Evolutionary conservation across 2,797 vertebrate genomes (phyloP).

Genomic region (Schizopygopsis malacanthus): DNA sequence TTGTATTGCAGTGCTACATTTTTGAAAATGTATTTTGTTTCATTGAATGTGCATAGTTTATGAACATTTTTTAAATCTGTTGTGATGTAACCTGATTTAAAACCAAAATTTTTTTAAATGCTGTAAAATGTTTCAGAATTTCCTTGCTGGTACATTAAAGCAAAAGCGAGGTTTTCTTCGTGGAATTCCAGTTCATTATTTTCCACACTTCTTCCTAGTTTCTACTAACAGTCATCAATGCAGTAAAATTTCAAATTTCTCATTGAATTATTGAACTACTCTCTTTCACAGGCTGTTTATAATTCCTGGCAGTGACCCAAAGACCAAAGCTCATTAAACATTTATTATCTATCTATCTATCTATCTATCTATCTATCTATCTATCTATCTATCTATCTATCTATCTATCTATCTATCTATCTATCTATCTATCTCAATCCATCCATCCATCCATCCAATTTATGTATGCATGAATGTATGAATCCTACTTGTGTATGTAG

Average conservation of each 20-base stretch:
- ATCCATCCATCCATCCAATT: not conserved
- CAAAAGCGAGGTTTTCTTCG: not conserved
- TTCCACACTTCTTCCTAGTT: not conserved
- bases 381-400: not conserved
- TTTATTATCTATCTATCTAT: not conserved
- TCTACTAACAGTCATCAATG: not conserved
- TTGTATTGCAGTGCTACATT: not conserved
- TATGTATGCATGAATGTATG: not conserved
- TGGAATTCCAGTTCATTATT: not conserved
- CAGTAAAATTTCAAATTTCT: constrained; percentile 19
- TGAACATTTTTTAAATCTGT: too few species aligned
- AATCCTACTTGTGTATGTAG: not conserved
- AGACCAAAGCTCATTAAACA: constrained; percentile 56
- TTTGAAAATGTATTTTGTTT: not conserved
- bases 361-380: not conserved
- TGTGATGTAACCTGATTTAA: not conserved
- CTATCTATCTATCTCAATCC: not conserved
- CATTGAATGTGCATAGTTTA: not conserved
- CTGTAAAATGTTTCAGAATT: not conserved
- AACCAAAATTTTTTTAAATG: not conserved
- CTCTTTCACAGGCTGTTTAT: constrained; percentile 10
- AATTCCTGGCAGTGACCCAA: constrained; percentile 66
- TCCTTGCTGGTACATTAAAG: not conserved
- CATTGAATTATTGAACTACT: constrained; percentile 50
- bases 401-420: not conserved